phyloP scores from a whole-genome alignment of 2,113 vertebrate genomes.

The Tetraodon nigroviridis region DNA sequence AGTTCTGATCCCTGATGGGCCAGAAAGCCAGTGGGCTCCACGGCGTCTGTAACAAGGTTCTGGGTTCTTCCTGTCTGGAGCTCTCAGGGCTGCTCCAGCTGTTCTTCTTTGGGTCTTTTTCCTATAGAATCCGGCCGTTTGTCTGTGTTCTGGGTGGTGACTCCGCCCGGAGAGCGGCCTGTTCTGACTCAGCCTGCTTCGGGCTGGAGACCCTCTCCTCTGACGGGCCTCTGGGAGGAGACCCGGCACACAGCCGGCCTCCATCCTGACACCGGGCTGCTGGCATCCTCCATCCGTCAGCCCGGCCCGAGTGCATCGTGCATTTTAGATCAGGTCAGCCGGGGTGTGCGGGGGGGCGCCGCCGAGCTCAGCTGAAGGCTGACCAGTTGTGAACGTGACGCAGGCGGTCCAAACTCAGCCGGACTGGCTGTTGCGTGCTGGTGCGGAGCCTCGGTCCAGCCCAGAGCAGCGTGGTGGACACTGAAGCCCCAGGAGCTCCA shows the following conservation, averaged over 20 bases:
- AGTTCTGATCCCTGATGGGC: no score
- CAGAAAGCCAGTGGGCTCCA: no score
- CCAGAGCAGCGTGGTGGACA: conserved; percentile 17
- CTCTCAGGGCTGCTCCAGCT: no score
- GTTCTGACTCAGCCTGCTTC: conserved; percentile 43
- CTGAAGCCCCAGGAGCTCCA: conserved; percentile 23
- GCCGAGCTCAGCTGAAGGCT: conserved; percentile 31
- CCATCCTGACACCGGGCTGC: conserved; percentile 7
- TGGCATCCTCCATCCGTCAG: conserved; percentile 36
- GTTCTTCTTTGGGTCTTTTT: neutral
- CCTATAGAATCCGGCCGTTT: conserved; percentile 12
- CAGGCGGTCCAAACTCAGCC: conserved; percentile 14
- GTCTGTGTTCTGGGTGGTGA: neutral
- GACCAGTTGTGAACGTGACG: conserved; percentile 23
- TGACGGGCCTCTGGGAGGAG: conserved; percentile 13
- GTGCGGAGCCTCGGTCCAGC: neutral
- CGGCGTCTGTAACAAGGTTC: no score
- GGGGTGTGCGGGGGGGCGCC: conserved; percentile 41
- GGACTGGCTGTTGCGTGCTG: neutral
- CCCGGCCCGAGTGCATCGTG: conserved; percentile 54
- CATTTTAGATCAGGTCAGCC: conserved; percentile 72
- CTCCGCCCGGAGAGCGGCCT: conserved; percentile 13
- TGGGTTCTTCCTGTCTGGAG: no score
- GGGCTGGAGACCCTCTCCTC: conserved; percentile 27
- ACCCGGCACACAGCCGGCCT: conserved; percentile 1